Percentiles rank a stretch among this genome's conserved stretches.
Conservation (phyloP, 2,797 vertebrate species). For the Toxotes lorentzi region DNA sequence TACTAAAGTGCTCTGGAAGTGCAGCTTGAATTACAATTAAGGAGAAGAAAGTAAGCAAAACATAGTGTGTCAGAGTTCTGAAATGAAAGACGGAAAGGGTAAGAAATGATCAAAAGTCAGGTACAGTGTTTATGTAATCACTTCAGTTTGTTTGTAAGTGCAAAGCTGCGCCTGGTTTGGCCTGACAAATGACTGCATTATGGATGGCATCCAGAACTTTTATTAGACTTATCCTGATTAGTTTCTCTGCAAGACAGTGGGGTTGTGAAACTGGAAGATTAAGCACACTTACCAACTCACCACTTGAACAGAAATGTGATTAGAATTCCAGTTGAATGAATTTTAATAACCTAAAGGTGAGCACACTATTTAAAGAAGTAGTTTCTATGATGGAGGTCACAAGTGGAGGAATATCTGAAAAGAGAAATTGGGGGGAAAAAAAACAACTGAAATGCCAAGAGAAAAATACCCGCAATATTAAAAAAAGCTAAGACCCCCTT, state of each 20-base stretch:
- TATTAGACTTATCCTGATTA: conserved; percentile 50
- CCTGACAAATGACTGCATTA: conserved; percentile 46
- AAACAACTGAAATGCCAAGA: background rate
- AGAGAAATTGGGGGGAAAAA: background rate
- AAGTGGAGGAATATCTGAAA: background rate
- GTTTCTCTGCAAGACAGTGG: conserved; percentile 38
- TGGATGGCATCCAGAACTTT: conserved; percentile 51
- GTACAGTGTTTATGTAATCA: conserved; percentile 11
- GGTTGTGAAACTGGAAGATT: conserved; percentile 42
- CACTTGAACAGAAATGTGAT: conserved; percentile 38
- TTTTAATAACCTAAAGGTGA: conserved; percentile 47
- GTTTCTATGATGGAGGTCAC: conserved; percentile 15
- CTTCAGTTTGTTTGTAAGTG: conserved; percentile 26
- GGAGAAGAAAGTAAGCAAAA: background rate
- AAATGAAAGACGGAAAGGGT: background rate
- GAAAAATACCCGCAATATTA: conserved; percentile 10
- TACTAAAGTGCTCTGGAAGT: conserved; percentile 13
- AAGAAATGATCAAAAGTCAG: conserved; percentile 4
- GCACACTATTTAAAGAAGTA: conserved; percentile 12
- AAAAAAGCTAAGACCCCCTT: conserved; percentile 2
- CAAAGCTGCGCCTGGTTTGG: conserved; percentile 25
- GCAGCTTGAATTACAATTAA: background rate
- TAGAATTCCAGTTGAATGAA: conserved; percentile 37
- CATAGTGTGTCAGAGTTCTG: background rate
- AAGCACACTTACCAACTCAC: conserved; percentile 29